These are phyloP conservation scores for Magallana angulata DNA, from an alignment of 1,140 invertebrate species.

Conservation along the genomic window DNA sequence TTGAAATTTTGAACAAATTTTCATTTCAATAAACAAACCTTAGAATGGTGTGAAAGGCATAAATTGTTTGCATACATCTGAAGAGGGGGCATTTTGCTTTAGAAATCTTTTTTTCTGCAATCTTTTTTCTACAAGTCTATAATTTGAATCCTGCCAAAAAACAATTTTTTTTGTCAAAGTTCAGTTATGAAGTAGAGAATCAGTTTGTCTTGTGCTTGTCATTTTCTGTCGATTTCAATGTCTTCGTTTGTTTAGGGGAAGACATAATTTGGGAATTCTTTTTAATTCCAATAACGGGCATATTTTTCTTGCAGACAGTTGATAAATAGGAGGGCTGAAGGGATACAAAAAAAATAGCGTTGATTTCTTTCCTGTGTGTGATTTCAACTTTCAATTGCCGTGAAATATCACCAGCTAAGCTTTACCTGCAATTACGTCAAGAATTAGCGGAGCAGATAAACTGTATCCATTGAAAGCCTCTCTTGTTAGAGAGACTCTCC, in stretches of 20 bases:
- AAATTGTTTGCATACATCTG: slow-evolving; percentile 11
- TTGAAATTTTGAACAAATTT: slow-evolving; percentile 20
- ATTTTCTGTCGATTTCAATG: not conserved
- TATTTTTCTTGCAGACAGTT: slow-evolving; percentile 12
- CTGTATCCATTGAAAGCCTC: slow-evolving; percentile 23
- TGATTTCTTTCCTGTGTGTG: not conserved
- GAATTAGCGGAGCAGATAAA: slow-evolving; percentile 28
- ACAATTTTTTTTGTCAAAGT: not conserved
- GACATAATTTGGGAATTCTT: slow-evolving; percentile 6
- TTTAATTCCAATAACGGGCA: not conserved
- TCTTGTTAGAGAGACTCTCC: not conserved
- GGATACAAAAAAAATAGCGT: not conserved
- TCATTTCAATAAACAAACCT: not conserved
- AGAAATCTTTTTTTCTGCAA: not conserved
- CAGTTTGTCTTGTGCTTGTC: not conserved
- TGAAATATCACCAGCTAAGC: slow-evolving; percentile 15
- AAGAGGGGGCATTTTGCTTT: not conserved
- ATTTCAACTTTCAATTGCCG: slow-evolving; percentile 29
- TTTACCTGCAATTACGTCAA: slow-evolving; percentile 31
- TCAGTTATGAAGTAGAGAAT: not conserved
- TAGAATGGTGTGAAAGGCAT: not conserved
- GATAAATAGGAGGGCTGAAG: not conserved
- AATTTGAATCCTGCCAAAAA: not conserved
- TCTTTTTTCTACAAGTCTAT: not conserved
- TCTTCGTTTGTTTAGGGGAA: not conserved